phyloP scores from a whole-genome alignment of 1,140 invertebrate species.

The Brachionus plicatilis region DNA sequence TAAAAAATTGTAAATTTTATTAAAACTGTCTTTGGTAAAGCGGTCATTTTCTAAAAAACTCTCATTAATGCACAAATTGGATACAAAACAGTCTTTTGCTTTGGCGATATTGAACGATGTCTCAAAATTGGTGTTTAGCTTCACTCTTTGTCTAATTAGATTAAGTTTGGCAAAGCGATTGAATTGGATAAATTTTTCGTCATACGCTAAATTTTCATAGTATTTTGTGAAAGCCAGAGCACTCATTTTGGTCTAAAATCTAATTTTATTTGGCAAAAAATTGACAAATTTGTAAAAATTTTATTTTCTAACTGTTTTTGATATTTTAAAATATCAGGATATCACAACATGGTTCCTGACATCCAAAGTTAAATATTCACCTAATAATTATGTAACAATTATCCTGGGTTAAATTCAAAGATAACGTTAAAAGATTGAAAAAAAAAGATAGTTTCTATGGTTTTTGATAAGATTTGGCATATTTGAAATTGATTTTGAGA shows the following conservation, averaged over 20 bases:
- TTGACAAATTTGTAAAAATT: neutral
- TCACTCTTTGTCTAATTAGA: neutral
- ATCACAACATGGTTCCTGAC: neutral
- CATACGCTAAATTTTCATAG: neutral
- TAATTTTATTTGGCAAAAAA: constrained; percentile 7
- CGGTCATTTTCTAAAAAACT: constrained; percentile 7
- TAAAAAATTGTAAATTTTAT: neutral
- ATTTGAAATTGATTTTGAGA: neutral
- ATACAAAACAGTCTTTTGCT: neutral
- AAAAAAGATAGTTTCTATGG: neutral
- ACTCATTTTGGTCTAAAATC: neutral
- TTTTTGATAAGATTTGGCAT: neutral
- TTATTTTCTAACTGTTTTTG: neutral
- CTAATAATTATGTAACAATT: neutral
- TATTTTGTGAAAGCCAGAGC: neutral
- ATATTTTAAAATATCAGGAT: neutral
- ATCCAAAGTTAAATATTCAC: neutral
- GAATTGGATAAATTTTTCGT: constrained; percentile 8
- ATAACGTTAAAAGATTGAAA: neutral
- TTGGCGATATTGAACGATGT: neutral
- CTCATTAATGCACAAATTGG: neutral
- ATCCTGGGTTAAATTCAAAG: neutral
- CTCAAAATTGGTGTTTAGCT: neutral
- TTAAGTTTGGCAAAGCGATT: neutral
- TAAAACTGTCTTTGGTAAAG: neutral